Conservation (phyloP, 1,140 invertebrate species). For the Leptinotarsa texana region DNA sequence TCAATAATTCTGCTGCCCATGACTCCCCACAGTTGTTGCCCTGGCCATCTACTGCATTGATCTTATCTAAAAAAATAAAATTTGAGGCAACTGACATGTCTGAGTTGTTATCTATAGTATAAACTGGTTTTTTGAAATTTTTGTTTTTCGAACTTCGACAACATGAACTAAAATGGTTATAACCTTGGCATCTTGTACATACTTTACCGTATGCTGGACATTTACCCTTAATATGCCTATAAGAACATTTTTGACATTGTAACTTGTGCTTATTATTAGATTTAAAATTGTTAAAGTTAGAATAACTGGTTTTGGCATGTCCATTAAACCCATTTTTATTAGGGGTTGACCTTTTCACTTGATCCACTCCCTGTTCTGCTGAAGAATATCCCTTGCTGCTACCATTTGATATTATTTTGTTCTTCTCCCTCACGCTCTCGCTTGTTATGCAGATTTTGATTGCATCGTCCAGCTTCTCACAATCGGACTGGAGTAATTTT, state of each 20-base stretch:
- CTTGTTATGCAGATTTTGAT: background rate
- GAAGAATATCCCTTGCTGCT: background rate
- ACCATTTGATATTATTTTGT: background rate
- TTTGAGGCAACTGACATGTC: too few species aligned
- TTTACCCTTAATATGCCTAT: background rate
- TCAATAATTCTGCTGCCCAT: slow-evolving; percentile 4
- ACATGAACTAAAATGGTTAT: slow-evolving; percentile 23
- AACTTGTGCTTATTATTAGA: background rate
- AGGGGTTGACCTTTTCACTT: background rate
- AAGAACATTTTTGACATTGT: background rate
- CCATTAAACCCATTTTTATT: background rate
- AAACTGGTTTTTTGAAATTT: too few species aligned
- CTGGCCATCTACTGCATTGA: background rate
- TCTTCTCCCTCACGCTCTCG: background rate
- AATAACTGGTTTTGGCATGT: background rate
- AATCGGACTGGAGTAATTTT: slow-evolving; percentile 22
- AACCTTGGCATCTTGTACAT: background rate
- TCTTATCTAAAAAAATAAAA: too few species aligned
- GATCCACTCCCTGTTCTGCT: slow-evolving; percentile 1
- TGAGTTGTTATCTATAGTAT: background rate
- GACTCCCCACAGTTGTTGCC: background rate
- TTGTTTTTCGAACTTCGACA: slow-evolving; percentile 23
- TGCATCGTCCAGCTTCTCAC: slow-evolving; percentile 22
- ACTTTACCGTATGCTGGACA: background rate
- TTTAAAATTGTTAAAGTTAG: slow-evolving; percentile 8